These are phyloP conservation scores for Fragum whitleyi DNA, from an alignment of 2,888 invertebrate species.

Conservation along the genomic window DNA sequence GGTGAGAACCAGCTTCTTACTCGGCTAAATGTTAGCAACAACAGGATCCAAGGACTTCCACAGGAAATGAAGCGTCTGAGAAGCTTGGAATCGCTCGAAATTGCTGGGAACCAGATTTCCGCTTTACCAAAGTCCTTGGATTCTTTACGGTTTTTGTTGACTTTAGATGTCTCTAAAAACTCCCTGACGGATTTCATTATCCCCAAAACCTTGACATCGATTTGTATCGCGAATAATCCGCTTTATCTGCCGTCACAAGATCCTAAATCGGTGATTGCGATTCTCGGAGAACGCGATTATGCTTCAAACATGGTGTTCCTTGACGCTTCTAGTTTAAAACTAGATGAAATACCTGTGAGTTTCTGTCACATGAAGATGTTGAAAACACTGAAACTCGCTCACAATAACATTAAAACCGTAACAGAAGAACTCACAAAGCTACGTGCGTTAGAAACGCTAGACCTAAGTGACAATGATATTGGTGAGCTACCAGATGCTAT, in stretches of 20 bases:
- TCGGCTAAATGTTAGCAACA: conserved; percentile 73
- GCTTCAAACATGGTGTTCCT: conserved; percentile 75
- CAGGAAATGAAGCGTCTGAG: conserved; percentile 74
- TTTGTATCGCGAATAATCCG: conserved; percentile 79
- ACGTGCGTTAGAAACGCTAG: conserved; percentile 74
- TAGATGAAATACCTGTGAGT: conserved; percentile 76
- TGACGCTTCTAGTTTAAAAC: conserved; percentile 75
- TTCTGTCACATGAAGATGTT: conserved; percentile 77
- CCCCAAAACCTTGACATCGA: conserved; percentile 74
- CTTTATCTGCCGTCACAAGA: conserved; percentile 73
- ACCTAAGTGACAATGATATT: conserved; percentile 77
- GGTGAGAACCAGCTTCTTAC: conserved; percentile 79
- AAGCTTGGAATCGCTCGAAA: conserved; percentile 70
- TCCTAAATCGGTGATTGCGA: conserved; percentile 70
- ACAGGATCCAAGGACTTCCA: conserved; percentile 73
- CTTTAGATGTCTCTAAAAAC: conserved; percentile 79
- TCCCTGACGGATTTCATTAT: conserved; percentile 76
- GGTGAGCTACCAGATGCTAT: conserved; percentile 66
- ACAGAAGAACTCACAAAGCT: conserved; percentile 77
- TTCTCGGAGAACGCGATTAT: conserved; percentile 76
- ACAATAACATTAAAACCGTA: conserved; percentile 76
- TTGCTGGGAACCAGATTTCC: conserved; percentile 75
- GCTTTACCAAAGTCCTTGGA: conserved; percentile 79
- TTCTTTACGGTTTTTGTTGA: conserved; percentile 73
- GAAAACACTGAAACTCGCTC: conserved; percentile 72